A percentile compares a stretch with the other conserved stretches of the same genome.
phyloP scores from a whole-genome alignment of 1,140 invertebrate genomes.

The Nasonia vitripennis region DNA sequence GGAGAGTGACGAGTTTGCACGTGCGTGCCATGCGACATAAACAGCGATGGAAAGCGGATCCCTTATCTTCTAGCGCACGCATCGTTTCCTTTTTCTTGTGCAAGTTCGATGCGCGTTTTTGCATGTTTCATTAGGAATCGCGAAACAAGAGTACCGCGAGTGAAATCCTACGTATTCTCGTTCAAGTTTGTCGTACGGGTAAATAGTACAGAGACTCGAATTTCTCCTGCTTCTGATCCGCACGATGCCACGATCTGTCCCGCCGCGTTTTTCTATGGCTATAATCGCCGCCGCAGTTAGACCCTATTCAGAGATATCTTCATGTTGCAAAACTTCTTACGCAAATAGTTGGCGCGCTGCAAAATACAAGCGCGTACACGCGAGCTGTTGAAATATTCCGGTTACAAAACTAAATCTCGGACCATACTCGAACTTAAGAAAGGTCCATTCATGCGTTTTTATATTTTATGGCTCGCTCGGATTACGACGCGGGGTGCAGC shows the following conservation, averaged over 20 bases:
- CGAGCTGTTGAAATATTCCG: too few species aligned
- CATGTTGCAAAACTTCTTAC: too few species aligned
- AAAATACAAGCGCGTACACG: too few species aligned
- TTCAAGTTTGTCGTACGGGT: too few species aligned
- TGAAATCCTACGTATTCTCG: too few species aligned
- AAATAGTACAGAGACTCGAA: not conserved
- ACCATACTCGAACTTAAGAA: too few species aligned
- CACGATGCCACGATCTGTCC: not conserved
- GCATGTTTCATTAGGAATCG: not conserved
- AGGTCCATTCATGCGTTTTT: too few species aligned
- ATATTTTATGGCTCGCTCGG: too few species aligned
- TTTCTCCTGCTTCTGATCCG: not conserved
- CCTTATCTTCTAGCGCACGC: not conserved
- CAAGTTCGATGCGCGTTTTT: not conserved
- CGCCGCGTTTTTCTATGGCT: not conserved
- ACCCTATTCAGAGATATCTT: too few species aligned
- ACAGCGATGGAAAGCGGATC: not conserved
- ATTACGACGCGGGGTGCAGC: too few species aligned
- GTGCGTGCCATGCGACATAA: not conserved
- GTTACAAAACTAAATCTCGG: too few species aligned
- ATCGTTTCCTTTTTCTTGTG: not conserved
- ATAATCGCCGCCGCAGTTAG: not conserved
- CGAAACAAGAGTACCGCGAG: not conserved
- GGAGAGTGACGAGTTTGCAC: not conserved
- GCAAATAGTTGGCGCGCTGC: too few species aligned